These are phyloP conservation scores for Solea solea DNA, from an alignment of 2,113 vertebrate genomes.

Conservation along the genomic window DNA sequence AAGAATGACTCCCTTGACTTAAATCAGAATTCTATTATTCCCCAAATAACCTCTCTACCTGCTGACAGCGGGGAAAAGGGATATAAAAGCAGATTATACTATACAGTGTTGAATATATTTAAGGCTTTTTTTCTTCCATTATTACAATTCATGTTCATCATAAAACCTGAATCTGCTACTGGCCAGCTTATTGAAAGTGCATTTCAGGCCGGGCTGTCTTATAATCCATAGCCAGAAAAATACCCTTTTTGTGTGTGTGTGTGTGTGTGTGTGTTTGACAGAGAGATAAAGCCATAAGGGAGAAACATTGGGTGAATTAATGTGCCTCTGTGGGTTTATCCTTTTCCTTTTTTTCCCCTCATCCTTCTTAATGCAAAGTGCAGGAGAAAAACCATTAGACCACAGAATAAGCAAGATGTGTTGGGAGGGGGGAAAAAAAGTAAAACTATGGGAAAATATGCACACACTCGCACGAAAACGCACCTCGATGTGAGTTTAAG, in stretches of 20 bases:
- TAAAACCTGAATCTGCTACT: slow-evolving; percentile 35
- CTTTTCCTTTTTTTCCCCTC: neutral
- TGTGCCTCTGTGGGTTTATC: slow-evolving; percentile 26
- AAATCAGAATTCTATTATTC: slow-evolving; percentile 40
- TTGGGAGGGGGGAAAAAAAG: slow-evolving; percentile 12
- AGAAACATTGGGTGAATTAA: slow-evolving; percentile 14
- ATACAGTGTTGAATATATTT: slow-evolving; percentile 25
- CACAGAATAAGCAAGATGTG: slow-evolving; percentile 27
- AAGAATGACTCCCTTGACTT: slow-evolving; percentile 39
- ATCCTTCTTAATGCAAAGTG: slow-evolving; percentile 55
- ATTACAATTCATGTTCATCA: slow-evolving; percentile 35
- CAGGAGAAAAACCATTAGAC: slow-evolving; percentile 37
- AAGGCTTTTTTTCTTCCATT: slow-evolving; percentile 23
- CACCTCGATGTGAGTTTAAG: slow-evolving; percentile 6
- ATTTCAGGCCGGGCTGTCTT: slow-evolving; percentile 17
- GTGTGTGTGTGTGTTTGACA: slow-evolving; percentile 11
- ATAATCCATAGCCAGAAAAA: slow-evolving; percentile 44
- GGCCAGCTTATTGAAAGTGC: slow-evolving; percentile 46
- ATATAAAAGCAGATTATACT: neutral
- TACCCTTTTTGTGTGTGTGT: slow-evolving; percentile 16
- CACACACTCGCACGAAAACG: neutral
- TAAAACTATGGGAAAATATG: neutral
- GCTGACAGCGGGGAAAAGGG: slow-evolving; percentile 23
- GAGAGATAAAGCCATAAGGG: slow-evolving; percentile 31
- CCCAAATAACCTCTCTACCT: slow-evolving; percentile 28